These are phyloP conservation scores for Coranthus polyacanthus DNA, from an alignment of 2,797 vertebrate genomes.

Conservation along the genomic window DNA sequence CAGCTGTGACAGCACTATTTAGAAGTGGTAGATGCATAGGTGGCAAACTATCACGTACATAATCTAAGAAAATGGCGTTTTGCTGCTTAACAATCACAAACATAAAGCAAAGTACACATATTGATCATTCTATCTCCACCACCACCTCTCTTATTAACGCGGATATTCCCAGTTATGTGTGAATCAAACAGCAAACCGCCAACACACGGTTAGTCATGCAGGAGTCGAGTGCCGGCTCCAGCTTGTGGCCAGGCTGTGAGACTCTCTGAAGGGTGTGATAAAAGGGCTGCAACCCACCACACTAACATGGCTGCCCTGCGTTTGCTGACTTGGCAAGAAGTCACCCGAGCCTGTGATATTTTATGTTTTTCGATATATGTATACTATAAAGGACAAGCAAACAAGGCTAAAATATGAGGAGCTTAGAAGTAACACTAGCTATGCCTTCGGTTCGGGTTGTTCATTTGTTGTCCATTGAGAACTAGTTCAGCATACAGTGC, in stretches of 20 bases:
- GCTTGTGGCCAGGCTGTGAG: background rate
- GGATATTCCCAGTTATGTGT: conserved; percentile 2
- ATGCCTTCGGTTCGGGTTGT: conserved; percentile 18
- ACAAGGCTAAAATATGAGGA: conserved; percentile 4
- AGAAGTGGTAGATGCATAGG: too few relatives aligned
- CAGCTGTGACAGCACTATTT: too few relatives aligned
- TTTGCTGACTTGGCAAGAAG: conserved; percentile 21
- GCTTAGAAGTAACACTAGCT: conserved; percentile 8
- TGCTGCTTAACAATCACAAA: too few relatives aligned
- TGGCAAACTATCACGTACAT: too few relatives aligned
- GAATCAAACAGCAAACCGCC: conserved; percentile 4
- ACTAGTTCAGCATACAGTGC: conserved; percentile 16
- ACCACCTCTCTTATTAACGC: background rate
- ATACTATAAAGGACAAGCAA: conserved; percentile 14
- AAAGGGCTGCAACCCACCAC: background rate
- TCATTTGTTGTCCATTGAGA: conserved; percentile 42
- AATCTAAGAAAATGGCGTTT: too few relatives aligned
- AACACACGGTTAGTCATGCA: background rate
- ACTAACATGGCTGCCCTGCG: background rate
- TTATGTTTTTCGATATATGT: conserved; percentile 15
- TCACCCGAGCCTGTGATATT: background rate
- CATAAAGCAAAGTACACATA: too few relatives aligned
- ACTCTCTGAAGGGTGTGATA: background rate
- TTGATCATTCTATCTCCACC: background rate
- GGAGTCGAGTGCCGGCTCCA: conserved; percentile 13